These are phyloP conservation scores for Agrilus mali DNA, from an alignment of 2,888 invertebrate species.

Conservation along the genomic window DNA sequence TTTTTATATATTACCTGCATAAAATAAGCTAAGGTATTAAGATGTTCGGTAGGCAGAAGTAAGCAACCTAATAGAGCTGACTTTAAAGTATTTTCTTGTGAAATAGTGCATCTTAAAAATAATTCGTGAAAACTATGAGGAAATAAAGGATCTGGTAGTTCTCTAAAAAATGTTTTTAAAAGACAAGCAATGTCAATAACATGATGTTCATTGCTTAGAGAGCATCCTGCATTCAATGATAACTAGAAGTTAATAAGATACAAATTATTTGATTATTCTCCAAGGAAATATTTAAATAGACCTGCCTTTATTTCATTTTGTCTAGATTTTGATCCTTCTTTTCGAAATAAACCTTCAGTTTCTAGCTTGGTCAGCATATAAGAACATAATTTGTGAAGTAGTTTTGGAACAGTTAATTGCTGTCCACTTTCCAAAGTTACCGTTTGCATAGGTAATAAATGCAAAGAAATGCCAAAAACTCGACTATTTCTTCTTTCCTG, in stretches of 20 bases:
- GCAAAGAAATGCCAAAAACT: conserved; percentile 42
- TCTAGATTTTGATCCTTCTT: conserved; percentile 72
- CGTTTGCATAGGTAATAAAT: conserved; percentile 38
- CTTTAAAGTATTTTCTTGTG: conserved; percentile 44
- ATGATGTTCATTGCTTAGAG: conserved; percentile 56
- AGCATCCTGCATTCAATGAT: conserved; percentile 57
- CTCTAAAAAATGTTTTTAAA: conserved; percentile 72
- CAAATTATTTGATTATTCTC: background rate
- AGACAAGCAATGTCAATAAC: conserved; percentile 79
- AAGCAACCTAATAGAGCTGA: conserved; percentile 54
- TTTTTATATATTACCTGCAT: conserved; percentile 48
- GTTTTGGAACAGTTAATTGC: conserved; percentile 56
- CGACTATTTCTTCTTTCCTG: conserved; percentile 27
- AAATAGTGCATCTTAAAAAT: conserved; percentile 53
- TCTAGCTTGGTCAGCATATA: conserved; percentile 54
- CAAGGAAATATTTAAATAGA: background rate
- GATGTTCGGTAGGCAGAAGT: conserved; percentile 61
- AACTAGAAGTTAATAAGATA: conserved; percentile 35
- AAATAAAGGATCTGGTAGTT: conserved; percentile 75
- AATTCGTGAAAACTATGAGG: conserved; percentile 61
- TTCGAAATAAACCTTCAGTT: conserved; percentile 77
- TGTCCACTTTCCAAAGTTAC: conserved; percentile 54
- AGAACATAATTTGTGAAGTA: conserved; percentile 59
- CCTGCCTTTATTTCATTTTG: conserved; percentile 70
- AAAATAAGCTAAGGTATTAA: conserved; percentile 68